These are phyloP conservation scores for Cordilura impudica DNA, from an alignment of 2,888 invertebrate genomes.

Conservation along the genomic window DNA sequence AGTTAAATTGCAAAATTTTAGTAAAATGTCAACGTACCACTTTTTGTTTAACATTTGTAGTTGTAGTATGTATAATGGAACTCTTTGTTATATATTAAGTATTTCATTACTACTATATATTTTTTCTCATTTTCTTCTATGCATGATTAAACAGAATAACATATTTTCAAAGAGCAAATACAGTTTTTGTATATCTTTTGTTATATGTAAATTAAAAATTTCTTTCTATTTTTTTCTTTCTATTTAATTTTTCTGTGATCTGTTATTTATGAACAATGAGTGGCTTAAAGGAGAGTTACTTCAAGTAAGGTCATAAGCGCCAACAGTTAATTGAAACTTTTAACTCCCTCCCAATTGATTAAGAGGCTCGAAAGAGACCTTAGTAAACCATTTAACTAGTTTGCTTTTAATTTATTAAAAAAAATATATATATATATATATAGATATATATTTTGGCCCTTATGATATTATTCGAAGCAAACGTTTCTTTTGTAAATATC, in stretches of 20 bases:
- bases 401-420: background rate
- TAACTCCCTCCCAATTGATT: background rate
- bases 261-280: slow-evolving; percentile 21
- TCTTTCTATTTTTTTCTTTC: background rate
- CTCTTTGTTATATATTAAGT: background rate
- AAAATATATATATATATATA: background rate
- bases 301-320: slow-evolving; percentile 13
- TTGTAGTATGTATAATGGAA: slow-evolving; percentile 12
- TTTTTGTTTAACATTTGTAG: background rate
- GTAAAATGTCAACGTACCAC: slow-evolving; percentile 6
- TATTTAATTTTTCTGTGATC: slow-evolving; percentile 17
- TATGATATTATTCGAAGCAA: slow-evolving; percentile 46
- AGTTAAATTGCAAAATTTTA: background rate
- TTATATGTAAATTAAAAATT: background rate
- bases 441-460: too few relatives aligned
- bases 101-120: background rate
- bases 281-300: slow-evolving; percentile 13
- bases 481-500: slow-evolving; percentile 40
- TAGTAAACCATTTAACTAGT: background rate
- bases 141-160: slow-evolving; percentile 5
- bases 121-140: slow-evolving; percentile 10
- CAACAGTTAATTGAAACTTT: background rate
- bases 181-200: slow-evolving; percentile 7
- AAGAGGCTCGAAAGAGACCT: background rate
- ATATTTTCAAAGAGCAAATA: slow-evolving; percentile 25